Evolutionary conservation across 1,140 invertebrate genomes (phyloP).

Genomic region (Vollenhovia emeryi): DNA sequence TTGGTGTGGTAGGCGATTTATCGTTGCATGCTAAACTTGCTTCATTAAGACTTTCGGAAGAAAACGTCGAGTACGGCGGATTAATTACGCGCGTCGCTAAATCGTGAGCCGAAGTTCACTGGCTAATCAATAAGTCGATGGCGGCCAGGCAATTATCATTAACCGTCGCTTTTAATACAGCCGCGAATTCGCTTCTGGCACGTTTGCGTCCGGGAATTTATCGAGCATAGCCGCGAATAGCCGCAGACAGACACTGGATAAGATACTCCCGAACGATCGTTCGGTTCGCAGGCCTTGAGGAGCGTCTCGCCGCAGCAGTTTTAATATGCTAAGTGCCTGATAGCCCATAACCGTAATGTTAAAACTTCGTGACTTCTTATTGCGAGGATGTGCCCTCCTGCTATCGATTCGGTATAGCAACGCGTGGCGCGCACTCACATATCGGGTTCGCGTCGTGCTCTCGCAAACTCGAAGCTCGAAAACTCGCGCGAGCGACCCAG

Average conservation of each 20-base stretch:
- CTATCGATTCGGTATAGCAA: slow-evolving; percentile 26
- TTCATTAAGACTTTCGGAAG: slow-evolving; percentile 54
- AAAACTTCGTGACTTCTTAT: slow-evolving; percentile 57
- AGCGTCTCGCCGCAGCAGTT: neutral
- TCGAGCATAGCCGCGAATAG: neutral
- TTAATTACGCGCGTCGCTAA: slow-evolving; percentile 52
- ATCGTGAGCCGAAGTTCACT: slow-evolving; percentile 44
- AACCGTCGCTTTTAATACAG: slow-evolving; percentile 45
- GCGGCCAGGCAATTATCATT: slow-evolving; percentile 31
- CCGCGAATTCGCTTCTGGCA: slow-evolving; percentile 28
- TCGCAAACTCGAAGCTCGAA: neutral
- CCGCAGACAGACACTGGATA: neutral
- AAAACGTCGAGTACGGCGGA: slow-evolving; percentile 15
- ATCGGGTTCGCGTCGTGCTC: slow-evolving; percentile 13
- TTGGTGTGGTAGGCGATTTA: neutral
- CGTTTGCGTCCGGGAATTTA: slow-evolving; percentile 17
- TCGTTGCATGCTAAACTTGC: slow-evolving; percentile 23
- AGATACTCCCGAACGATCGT: slow-evolving; percentile 33
- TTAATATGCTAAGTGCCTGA: slow-evolving; percentile 62
- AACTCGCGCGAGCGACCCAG: neutral
- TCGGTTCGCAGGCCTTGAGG: neutral
- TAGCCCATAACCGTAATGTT: slow-evolving; percentile 40
- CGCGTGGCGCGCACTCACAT: slow-evolving; percentile 5
- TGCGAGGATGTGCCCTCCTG: neutral
- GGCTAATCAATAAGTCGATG: slow-evolving; percentile 36